A percentile compares a stretch with the other conserved stretches of the same genome.
phyloP scores from a whole-genome alignment of 2,888 invertebrate species.

The Matsumyia berberina region DNA sequence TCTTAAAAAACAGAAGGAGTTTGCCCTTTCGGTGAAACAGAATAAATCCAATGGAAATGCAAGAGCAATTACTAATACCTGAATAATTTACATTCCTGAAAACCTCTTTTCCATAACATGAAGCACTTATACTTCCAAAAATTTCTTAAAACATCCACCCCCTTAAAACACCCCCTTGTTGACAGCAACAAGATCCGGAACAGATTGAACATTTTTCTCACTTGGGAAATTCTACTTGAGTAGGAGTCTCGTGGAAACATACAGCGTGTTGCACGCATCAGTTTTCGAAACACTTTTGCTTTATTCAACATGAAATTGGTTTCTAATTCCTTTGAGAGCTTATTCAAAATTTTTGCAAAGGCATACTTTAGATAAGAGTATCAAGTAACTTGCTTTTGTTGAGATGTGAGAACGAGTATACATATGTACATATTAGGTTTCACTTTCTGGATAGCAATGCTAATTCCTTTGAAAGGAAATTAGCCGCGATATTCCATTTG shows the following conservation, averaged over 20 bases:
- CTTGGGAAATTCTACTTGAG: slow-evolving; percentile 13
- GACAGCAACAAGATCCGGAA: background rate
- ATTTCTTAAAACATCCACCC: background rate
- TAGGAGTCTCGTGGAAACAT: background rate
- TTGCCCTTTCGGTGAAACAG: too few relatives aligned
- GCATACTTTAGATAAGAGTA: background rate
- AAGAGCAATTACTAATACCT: too few relatives aligned
- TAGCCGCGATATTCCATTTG: too few relatives aligned
- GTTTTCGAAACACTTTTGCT: background rate
- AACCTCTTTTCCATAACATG: too few relatives aligned
- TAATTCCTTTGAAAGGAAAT: too few relatives aligned
- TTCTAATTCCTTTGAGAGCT: slow-evolving; percentile 23
- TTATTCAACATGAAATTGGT: slow-evolving; percentile 14
- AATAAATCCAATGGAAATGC: too few relatives aligned
- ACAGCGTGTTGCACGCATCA: background rate
- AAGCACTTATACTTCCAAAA: too few relatives aligned
- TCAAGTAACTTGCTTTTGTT: background rate
- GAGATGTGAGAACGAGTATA: background rate
- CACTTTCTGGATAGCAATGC: background rate
- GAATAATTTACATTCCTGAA: too few relatives aligned
- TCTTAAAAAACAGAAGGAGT: too few relatives aligned
- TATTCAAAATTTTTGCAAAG: slow-evolving; percentile 10
- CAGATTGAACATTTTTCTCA: slow-evolving; percentile 18
- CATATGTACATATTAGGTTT: background rate
- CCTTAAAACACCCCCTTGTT: background rate